These are phyloP conservation scores for Ictidomys tridecemlineatus DNA, from an alignment of 2,113 vertebrate genomes.

Conservation along the genomic window DNA sequence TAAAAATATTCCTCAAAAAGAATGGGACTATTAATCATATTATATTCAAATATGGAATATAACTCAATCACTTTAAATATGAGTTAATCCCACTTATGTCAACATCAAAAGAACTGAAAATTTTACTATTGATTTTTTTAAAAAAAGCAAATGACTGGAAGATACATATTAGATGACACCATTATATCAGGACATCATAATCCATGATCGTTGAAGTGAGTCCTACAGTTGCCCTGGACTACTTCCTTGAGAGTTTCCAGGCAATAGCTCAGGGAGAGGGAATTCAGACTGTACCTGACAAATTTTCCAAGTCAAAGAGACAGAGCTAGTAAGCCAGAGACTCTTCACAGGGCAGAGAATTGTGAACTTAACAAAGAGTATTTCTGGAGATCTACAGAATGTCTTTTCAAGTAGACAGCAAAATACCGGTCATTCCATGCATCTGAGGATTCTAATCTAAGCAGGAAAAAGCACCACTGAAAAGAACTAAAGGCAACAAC, in stretches of 20 bases:
- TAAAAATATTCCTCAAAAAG: background rate
- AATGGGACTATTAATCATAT: constrained; percentile 10
- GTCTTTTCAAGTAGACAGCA: background rate
- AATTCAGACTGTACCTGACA: background rate
- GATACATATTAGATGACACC: background rate
- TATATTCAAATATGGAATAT: background rate
- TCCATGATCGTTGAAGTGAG: background rate
- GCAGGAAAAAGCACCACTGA: background rate
- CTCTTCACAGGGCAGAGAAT: background rate
- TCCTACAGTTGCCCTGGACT: background rate
- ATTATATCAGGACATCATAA: background rate
- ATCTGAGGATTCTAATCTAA: background rate
- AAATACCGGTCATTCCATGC: background rate
- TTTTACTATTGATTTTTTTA: background rate
- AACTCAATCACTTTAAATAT: background rate
- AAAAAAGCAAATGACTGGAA: background rate
- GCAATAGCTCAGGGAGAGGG: background rate
- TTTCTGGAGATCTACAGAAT: background rate
- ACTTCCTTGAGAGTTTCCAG: background rate
- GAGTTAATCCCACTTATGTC: background rate
- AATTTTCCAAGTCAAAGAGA: background rate
- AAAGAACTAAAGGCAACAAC: background rate
- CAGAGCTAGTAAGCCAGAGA: background rate
- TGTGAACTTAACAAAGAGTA: background rate
- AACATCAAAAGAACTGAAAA: background rate